Conservation (phyloP, 2,797 vertebrate species). For the Neoniphon sammara region DNA sequence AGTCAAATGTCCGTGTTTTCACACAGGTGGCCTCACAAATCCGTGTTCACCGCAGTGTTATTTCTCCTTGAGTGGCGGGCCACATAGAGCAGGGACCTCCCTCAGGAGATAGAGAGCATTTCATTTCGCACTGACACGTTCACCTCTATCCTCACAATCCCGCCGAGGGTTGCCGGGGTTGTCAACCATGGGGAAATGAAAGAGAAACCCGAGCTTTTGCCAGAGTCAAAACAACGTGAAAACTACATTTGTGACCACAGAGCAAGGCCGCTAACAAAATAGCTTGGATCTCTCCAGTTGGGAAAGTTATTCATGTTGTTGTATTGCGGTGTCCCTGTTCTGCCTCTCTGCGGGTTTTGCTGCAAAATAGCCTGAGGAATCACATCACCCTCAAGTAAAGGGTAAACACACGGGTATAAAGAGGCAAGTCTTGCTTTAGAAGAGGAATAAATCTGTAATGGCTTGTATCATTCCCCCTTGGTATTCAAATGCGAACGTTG, state of each 20-base stretch:
- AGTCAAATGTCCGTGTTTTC: conserved; percentile 65
- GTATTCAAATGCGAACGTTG: conserved; percentile 61
- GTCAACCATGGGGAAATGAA: conserved; percentile 76
- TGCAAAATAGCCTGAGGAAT: conserved; percentile 53
- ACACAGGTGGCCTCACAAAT: conserved; percentile 60
- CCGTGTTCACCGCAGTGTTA: conserved; percentile 64
- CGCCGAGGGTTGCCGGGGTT: conserved; percentile 72
- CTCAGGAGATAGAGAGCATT: conserved; percentile 78
- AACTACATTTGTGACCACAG: conserved; percentile 76
- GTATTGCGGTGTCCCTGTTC: conserved; percentile 44
- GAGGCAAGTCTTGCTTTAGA: conserved; percentile 48
- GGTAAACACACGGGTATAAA: conserved; percentile 60
- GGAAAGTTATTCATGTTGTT: conserved; percentile 64
- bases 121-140: conserved; percentile 81
- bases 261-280: conserved; percentile 66
- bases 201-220: conserved; percentile 65
- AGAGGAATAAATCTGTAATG: conserved; percentile 59
- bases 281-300: conserved; percentile 57
- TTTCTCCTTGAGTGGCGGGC: conserved; percentile 74
- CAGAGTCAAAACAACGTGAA: conserved; percentile 73
- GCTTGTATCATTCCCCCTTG: conserved; percentile 46
- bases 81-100: conserved; percentile 68
- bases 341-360: conserved; percentile 34
- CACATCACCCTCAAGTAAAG: conserved; percentile 51
- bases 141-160: conserved; percentile 77